Evolutionary conservation across 2,113 vertebrate genomes (phyloP), one percentile per base, ranked within the genome.

Genomic region (Microtus pennsylvanicus): DNA sequence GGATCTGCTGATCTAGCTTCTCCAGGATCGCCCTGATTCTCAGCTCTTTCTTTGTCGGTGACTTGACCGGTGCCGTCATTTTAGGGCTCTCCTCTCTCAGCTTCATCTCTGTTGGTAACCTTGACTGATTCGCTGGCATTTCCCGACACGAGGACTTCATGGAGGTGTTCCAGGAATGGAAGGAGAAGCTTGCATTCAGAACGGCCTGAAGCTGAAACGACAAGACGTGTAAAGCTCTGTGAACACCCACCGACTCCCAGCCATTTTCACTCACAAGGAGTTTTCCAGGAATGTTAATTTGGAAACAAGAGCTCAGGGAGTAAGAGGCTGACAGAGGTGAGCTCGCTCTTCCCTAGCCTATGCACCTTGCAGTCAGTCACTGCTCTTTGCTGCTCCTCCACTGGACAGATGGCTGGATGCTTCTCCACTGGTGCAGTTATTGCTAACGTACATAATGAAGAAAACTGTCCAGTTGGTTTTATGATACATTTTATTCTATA

Each of bases 1-100:
- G 97, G 30, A 97, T 90, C 42, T 80, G 90, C 96, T 95, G 38
- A 90, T 97, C 24, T 14, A 89, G 55, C 4, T 30, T 89, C 70
- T 75, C 26, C 52, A 61, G n/a, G 52, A 97, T 94, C 11, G 88
- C 35, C 42, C 95, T 67, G 50, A 97, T 93, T 90, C 52, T 87
- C 28, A 70, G 52, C 3, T 97, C 93, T 58, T 80, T 92, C 80
- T 94, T 78, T 77, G 61, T 63, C 21, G 33, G 65, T 91, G 92
- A 21, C n/a, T 92, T 45, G 26, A 2, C 0, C 0, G 1, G 61
- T 5, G 11, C 82, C 12, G 67, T 5, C 85, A 72, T 3, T 16
- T 75, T 7, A 38, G 89, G 26, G 4, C 96, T 94, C 6, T 87
- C 38, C 38, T 90, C 61, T 77, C 45, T 86, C 19, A 65, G 30